Evolutionary conservation across 2,113 vertebrate genomes (phyloP).

Genomic region (Oryzias celebensis): DNA sequence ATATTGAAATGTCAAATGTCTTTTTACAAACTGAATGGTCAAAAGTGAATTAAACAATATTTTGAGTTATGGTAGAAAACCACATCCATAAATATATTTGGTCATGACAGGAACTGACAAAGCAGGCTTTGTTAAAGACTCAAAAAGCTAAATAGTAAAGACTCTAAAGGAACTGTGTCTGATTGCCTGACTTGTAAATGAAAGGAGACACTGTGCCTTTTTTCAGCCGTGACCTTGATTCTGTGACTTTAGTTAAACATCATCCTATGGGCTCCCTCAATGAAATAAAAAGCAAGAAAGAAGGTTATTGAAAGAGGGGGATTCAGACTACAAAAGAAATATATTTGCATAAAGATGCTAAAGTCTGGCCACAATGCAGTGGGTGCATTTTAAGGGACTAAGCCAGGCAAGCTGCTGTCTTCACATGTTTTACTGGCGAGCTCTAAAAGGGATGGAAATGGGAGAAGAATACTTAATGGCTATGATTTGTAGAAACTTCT

Average conservation of each 20-base stretch:
- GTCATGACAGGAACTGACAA: too few relatives aligned
- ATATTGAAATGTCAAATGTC: too few relatives aligned
- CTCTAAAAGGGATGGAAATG: constrained; percentile 65
- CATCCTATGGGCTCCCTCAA: not conserved
- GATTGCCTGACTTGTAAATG: too few relatives aligned
- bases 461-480: constrained; percentile 63
- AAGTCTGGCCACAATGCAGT: constrained; percentile 52
- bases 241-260: constrained; percentile 10
- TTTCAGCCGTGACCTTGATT: constrained; percentile 2
- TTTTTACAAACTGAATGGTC: too few relatives aligned
- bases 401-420: constrained; percentile 52
- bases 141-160: too few relatives aligned
- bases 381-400: constrained; percentile 62
- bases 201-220: not conserved
- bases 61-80: too few relatives aligned
- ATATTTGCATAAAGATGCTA: constrained; percentile 62
- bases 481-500: constrained; percentile 51
- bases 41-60: too few relatives aligned
- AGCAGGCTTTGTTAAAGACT: too few relatives aligned
- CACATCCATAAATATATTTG: too few relatives aligned
- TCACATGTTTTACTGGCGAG: constrained; percentile 43
- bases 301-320: constrained; percentile 30
- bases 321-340: constrained; percentile 54
- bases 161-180: too few relatives aligned
- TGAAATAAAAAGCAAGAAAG: not conserved